Evolutionary conservation across 2,888 invertebrate genomes (phyloP).

Genomic region (Drosophila peninsularis): DNA sequence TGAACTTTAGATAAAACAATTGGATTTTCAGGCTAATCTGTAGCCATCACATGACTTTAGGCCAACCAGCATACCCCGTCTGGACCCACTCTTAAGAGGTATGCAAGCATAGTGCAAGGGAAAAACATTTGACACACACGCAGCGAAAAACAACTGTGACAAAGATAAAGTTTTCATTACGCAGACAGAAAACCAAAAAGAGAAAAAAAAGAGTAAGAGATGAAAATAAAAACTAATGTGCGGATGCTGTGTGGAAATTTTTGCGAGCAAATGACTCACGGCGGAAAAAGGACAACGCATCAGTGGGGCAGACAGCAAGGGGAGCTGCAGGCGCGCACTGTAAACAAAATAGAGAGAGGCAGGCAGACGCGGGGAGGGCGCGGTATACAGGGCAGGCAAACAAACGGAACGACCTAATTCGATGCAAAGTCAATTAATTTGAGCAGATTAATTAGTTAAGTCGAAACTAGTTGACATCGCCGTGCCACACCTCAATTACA

Average conservation of each 20-base stretch:
- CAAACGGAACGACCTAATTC: conserved; percentile 69
- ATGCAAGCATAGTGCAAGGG: conserved; percentile 25
- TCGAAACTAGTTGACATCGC: conserved; percentile 63
- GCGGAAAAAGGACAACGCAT: conserved; percentile 51
- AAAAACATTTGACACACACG: conserved; percentile 36
- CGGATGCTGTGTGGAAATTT: conserved; percentile 53
- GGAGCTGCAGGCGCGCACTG: not conserved
- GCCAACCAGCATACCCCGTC: not conserved
- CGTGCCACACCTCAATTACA: conserved; percentile 64
- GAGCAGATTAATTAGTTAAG: conserved; percentile 74
- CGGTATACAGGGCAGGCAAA: conserved; percentile 41
- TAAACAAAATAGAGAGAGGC: conserved; percentile 11
- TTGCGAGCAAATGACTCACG: conserved; percentile 48
- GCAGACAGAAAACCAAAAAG: conserved; percentile 42
- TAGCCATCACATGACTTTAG: not conserved
- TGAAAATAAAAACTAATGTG: conserved; percentile 52
- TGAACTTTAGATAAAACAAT: too few species aligned
- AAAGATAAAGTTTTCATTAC: conserved; percentile 79
- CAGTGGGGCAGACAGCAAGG: not conserved
- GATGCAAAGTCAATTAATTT: conserved; percentile 76
- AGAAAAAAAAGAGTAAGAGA: not conserved
- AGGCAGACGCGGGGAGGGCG: not conserved
- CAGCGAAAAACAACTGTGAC: conserved; percentile 54
- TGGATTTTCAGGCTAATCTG: not conserved
- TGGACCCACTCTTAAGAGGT: not conserved